Conservation (phyloP, 1,140 invertebrate genomes). For the Drosophila hydei region DNA sequence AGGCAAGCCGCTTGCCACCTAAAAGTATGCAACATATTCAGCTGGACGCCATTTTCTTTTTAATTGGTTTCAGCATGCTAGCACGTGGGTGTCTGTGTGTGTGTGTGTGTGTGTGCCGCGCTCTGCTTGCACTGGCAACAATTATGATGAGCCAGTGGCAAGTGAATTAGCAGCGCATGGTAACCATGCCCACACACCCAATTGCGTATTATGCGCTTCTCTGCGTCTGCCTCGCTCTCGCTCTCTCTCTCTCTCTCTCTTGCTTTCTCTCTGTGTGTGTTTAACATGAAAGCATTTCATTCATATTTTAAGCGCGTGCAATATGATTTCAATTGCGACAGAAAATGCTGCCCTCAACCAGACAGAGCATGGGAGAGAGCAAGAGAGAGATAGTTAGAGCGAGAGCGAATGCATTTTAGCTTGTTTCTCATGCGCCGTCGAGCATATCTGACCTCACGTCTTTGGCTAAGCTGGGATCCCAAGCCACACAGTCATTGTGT, state of each 20-base stretch:
- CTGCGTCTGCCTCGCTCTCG: neutral
- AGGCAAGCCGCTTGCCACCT: too few relatives aligned
- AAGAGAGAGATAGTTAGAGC: neutral
- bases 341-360: neutral
- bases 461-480: neutral
- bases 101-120: neutral
- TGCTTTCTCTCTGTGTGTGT: neutral
- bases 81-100: neutral
- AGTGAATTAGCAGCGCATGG: constrained; percentile 21
- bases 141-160: constrained; percentile 15
- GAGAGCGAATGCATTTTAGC: constrained; percentile 4
- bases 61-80: constrained; percentile 9
- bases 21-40: constrained; percentile 27
- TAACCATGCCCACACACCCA: constrained; percentile 4
- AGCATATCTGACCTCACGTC: constrained; percentile 46
- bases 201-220: neutral
- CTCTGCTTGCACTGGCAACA: constrained; percentile 5
- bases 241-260: neutral
- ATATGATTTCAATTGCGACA: constrained; percentile 50
- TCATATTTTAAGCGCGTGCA: constrained; percentile 55
- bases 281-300: constrained; percentile 45
- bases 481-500: neutral
- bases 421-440: constrained; percentile 34
- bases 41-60: constrained; percentile 1
- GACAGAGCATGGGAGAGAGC: neutral